Base-by-base conservation (phyloP, 1,140 invertebrate species). In the Odontomachus brunneus region DNA sequence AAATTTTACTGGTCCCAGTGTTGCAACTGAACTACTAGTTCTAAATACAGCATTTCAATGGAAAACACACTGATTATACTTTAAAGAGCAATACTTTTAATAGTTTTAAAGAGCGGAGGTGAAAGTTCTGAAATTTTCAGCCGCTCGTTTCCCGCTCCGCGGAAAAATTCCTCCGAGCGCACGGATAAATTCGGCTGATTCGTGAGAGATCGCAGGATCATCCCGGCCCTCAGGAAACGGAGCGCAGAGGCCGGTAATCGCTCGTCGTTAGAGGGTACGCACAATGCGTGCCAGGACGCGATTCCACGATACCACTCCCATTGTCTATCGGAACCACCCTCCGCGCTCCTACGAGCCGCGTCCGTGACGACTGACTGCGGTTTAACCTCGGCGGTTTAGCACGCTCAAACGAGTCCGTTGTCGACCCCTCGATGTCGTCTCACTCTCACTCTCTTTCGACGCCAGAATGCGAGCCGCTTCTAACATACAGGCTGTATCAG, bases 211-310 rank as follows among this genome's bases (percentile, higher is more conserved):
- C 81, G 71, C 72, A 29, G 55, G 63, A 74, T 63, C 60, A 74
- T 83, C 51, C 55, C 66, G 60, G 85, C 86, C 85, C 38, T 85
- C 51, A 85, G 65, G 81, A 69, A 89, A 82, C 82, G 67, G 75
- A 83, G 14, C 75, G 73, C 69, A 59, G 81, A 82, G 84, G 80
- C 81, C 88, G 81, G 91, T 93, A 92, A 93, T 93, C 91, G 90
- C 87, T 88, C 89, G 92, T 92, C 91, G 90, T 93, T 92, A 92
- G 88, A 89, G 92, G 89, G 88, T 89, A 84, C 88, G 89, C 88
- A 93, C 92, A 93, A 94, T 93, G 91, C 90, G 90, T 92, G 89
- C 90, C 90, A 90, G 90, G 89, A 92, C 88, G 91, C 91, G 91
- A 92, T 92, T 92, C 87, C 90, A 90, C 85, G 92, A 93, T 93